These are phyloP conservation scores for Meles meles DNA, from an alignment of 2,113 vertebrate species.

Conservation along the genomic window DNA sequence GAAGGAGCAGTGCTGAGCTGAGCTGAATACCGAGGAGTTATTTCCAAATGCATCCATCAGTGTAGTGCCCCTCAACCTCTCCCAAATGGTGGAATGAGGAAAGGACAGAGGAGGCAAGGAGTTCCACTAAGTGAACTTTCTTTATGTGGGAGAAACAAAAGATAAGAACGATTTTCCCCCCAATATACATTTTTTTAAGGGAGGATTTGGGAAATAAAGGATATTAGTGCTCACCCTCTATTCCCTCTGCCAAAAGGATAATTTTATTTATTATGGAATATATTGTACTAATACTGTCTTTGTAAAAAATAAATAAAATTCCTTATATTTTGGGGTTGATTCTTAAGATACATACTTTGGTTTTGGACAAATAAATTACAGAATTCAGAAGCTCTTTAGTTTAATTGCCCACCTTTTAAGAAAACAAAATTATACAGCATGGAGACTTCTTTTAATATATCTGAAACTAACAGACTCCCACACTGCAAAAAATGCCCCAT, in stretches of 20 bases:
- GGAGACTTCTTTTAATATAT: not conserved
- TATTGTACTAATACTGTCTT: not conserved
- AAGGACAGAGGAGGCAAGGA: not conserved
- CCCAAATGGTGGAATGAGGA: not conserved
- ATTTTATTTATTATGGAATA: constrained; percentile 18
- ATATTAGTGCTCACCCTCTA: not conserved
- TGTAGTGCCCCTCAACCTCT: not conserved
- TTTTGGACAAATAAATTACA: constrained; percentile 13
- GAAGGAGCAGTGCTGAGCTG: not conserved
- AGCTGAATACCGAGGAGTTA: not conserved
- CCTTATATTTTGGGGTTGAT: not conserved
- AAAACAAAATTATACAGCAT: not conserved
- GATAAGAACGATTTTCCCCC: not conserved
- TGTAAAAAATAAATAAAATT: constrained; percentile 28
- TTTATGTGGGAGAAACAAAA: not conserved
- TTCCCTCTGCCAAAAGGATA: not conserved
- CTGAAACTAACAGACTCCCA: not conserved
- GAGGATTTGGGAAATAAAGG: not conserved
- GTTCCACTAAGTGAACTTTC: not conserved
- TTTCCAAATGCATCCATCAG: not conserved
- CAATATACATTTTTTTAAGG: not conserved
- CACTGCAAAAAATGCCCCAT: not conserved
- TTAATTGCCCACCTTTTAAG: not conserved
- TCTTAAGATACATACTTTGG: not conserved
- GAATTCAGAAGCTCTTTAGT: constrained; percentile 7